Percentiles rank a stretch among this genome's conserved stretches.
These are phyloP conservation scores for Scophthalmus maximus DNA, from an alignment of 2,113 vertebrate genomes.

Conservation along the genomic window DNA sequence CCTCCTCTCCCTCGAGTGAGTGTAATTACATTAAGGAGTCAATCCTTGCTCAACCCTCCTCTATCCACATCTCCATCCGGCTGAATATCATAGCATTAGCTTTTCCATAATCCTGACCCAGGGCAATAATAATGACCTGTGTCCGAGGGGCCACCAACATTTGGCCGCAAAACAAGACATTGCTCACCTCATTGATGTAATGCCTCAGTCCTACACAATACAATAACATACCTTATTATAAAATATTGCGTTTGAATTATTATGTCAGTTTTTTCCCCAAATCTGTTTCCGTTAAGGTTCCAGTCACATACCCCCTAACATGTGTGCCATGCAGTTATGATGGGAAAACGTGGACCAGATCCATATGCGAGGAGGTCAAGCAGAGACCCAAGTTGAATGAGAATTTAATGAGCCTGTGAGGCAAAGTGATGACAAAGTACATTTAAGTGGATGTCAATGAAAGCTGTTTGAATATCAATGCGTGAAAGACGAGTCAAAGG, in stretches of 20 bases:
- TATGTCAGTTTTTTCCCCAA: too few species aligned
- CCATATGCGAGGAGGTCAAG: not conserved
- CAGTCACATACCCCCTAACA: not conserved
- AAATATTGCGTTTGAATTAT: constrained; percentile 2
- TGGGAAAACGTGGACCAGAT: not conserved
- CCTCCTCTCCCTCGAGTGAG: constrained; percentile 67
- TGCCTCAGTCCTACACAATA: not conserved
- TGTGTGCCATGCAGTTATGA: not conserved
- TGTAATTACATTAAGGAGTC: constrained; percentile 86
- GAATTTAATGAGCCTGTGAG: not conserved
- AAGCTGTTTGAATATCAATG: constrained; percentile 33
- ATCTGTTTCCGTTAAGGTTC: constrained; percentile 11
- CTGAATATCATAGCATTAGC: constrained; percentile 77
- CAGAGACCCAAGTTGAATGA: not conserved
- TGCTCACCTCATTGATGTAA: constrained; percentile 4
- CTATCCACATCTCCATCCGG: constrained; percentile 72
- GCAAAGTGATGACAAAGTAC: constrained; percentile 30
- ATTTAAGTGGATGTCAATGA: constrained; percentile 28
- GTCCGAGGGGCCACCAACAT: constrained; percentile 17
- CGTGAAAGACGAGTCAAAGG: constrained; percentile 66
- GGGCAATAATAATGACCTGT: constrained; percentile 73
- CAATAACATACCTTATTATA: constrained; percentile 49
- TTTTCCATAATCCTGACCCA: constrained; percentile 74
- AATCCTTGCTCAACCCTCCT: constrained; percentile 63
- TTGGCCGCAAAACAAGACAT: constrained; percentile 29